Evolutionary conservation across 2,888 invertebrate species (phyloP), one percentile per base, ranked within the genome.

Genomic region (Eupeodes latifasciatus): DNA sequence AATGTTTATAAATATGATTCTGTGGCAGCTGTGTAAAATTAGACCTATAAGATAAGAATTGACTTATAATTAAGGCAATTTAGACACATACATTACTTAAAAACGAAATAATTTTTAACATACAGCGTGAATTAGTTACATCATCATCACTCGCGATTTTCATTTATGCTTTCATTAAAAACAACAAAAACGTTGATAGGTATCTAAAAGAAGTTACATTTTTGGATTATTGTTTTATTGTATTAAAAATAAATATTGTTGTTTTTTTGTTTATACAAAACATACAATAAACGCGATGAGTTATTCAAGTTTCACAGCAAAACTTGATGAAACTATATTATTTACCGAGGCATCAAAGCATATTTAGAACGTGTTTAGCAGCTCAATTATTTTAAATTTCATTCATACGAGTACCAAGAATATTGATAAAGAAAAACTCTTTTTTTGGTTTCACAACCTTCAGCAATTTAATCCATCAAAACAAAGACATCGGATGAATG

Each of bases 361-460:
- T 40, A 69, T 10, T 71, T 9, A 47, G 27, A 72, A 72, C 72
- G 72, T 72, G 72, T 72, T 34, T 10, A 27, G 10, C 6, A 34
- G 19, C n/a, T 34, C 6, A 1, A 40, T 47, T 57, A 47, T 72
- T 12, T 69, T n/a, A 16, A 71, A 71, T 71, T 40, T 53, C 36
- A 72, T 47, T 59, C 47, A 72, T 72, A n/a, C n/a, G n/a, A n/a
- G n/a, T n/a, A 72, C 82, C 34, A 57, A 78, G 78, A 83, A 79
- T 40, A 40, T 34, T 59, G n/a, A 72, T 83, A 79, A n/a, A 79
- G 49, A 59, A 47, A 72, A 51, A 40, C 71, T 47, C 34, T 47
- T 59, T 59, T 55, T 14, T 49, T 72, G 44, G 27, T 51, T 7
- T 47, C 14, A 53, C 53, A 77, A 85, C 85, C 81, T 85, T 85